Base-by-base conservation (phyloP, 2,797 vertebrate genomes). In the Scyliorhinus canicula region DNA sequence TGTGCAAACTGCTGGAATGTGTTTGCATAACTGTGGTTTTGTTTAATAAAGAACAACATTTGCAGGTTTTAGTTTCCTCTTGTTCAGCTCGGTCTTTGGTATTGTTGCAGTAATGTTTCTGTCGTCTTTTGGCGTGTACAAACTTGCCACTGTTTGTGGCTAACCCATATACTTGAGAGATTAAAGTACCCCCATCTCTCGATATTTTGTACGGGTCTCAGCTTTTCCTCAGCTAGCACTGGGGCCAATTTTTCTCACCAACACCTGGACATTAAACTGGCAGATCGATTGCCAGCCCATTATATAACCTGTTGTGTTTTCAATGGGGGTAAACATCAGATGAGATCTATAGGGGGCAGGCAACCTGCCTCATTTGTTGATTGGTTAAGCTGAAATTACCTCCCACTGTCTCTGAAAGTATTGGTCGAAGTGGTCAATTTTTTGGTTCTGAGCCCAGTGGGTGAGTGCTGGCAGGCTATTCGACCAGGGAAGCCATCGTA, bases 1-100 rank as follows among this genome's bases (percentile, higher is more conserved):
- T 91, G 88, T 91, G 88, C 88, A 65, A 44, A 91, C 88, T 44
- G 88, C n/a, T 65, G 57, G 57, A 65, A 65, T 91, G 24, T 91
- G 57, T 91, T 44, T 44, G 57, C 28, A 57, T 44, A n/a, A 60
- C 26, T 65, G 57, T 35, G 26, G 60, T 40, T 91, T 65, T 28
- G 19, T 65, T 91, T 91, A 65, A 63, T 65, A 63, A 44, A 91
- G 88, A 91, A 1, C 11, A n/a, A 44, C 60, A 65, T 91, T 91
- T 65, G 24, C 19, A 65, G 88, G 7, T 63, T 44, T 24, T 65
- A 26, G 21, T n/a, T 91, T 65, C 21, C 88, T 44, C 31, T 26
- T 65, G n/a, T 65, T 57, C 19, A 82, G 21, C 44, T 24, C 19
- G 21, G 79, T 47, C 19, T 47, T 82, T 82, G 35, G 11, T 4